phyloP scores from a whole-genome alignment of 30 jellyfish, hydroid and myxozoan genomes.

The Pseudorhiza aurosa region DNA sequence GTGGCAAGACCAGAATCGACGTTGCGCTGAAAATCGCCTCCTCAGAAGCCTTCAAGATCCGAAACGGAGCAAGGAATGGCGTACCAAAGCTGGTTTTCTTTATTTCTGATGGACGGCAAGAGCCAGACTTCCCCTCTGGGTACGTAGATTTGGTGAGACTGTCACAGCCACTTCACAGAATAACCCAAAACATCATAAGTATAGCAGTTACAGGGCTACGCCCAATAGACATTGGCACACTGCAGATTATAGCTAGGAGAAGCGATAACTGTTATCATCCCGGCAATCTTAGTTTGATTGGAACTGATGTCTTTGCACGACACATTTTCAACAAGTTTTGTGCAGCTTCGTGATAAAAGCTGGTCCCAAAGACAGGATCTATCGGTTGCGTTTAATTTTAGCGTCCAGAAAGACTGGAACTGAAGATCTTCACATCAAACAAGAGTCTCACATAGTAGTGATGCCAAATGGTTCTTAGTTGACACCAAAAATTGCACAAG shows the following conservation, averaged over 20 bases:
- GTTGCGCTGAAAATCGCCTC: conserved; percentile 52
- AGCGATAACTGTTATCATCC: conserved; percentile 34
- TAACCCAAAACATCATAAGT: conserved; percentile 30
- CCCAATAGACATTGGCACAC: conserved; percentile 50
- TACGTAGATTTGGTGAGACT: conserved; percentile 8
- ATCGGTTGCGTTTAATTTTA: too few relatives aligned
- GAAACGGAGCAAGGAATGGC: conserved; percentile 43
- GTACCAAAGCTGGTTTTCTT: conserved; percentile 47
- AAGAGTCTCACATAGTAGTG: too few relatives aligned
- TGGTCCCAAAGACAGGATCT: too few relatives aligned
- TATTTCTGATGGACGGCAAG: conserved; percentile 69
- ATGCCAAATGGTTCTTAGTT: too few relatives aligned
- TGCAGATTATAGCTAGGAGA: conserved; percentile 36
- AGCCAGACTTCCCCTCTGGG: conserved; percentile 18
- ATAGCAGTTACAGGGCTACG: conserved; percentile 34
- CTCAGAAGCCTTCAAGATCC: conserved; percentile 9
- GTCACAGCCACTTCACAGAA: conserved; percentile 21
- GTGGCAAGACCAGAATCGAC: conserved; percentile 47
- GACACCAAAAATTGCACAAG: too few relatives aligned
- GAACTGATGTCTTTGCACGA: conserved; percentile 20
- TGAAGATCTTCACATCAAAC: too few relatives aligned
- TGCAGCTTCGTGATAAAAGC: not conserved
- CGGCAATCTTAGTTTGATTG: not conserved
- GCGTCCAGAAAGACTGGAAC: too few relatives aligned
- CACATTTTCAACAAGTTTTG: conserved; percentile 32